Evolutionary conservation across 2,888 invertebrate genomes (phyloP).

Genomic region (Athalia rosae): DNA sequence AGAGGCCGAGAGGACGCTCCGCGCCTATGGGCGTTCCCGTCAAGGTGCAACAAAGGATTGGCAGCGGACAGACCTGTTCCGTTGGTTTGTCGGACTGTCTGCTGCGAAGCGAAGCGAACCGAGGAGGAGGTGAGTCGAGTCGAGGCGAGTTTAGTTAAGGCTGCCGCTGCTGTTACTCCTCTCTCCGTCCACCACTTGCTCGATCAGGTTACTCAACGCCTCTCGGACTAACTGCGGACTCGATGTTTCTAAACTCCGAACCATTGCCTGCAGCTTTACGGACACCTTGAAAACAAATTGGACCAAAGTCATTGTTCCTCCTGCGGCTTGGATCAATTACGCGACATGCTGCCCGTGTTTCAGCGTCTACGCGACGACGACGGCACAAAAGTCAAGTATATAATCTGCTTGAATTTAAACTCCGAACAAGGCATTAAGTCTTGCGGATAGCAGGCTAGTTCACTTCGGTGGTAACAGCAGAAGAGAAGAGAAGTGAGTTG

Average conservation of each 20-base stretch:
- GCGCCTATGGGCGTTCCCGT: neutral
- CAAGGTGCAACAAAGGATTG: slow-evolving; percentile 41
- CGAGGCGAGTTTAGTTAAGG: neutral
- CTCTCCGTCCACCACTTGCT: slow-evolving; percentile 51
- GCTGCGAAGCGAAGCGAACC: slow-evolving; percentile 4
- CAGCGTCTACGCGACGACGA: too few species aligned
- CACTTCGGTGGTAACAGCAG: neutral
- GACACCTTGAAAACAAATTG: too few species aligned
- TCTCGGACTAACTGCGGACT: slow-evolving; percentile 54
- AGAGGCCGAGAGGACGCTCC: neutral
- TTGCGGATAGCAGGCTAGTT: too few species aligned
- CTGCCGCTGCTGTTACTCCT: slow-evolving; percentile 43
- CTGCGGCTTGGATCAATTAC: too few species aligned
- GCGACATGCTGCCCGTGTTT: too few species aligned
- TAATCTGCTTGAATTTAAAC: too few species aligned
- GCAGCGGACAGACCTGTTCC: slow-evolving; percentile 39
- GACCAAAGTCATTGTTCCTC: too few species aligned
- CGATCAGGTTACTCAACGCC: slow-evolving; percentile 56
- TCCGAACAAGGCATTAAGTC: too few species aligned
- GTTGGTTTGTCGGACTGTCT: slow-evolving; percentile 40
- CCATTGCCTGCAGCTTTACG: too few species aligned
- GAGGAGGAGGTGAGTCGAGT: neutral
- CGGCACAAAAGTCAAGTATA: too few species aligned
- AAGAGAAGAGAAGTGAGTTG: neutral
- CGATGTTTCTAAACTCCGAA: too few species aligned